Conservation (phyloP, 2,113 vertebrate genomes). For the Oreamnos americanus region DNA sequence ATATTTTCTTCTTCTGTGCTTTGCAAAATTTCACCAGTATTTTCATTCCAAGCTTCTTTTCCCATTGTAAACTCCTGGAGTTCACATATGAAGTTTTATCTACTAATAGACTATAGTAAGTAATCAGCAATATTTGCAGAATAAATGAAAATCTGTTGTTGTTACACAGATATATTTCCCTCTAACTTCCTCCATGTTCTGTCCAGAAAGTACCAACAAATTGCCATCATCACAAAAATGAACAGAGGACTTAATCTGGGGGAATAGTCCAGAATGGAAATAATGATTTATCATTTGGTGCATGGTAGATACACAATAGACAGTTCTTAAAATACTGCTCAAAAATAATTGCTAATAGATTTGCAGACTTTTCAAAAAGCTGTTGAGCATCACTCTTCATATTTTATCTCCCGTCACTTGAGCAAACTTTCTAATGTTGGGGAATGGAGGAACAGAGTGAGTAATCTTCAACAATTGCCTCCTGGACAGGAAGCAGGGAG, state of each 20-base stretch:
- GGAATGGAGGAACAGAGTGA: neutral
- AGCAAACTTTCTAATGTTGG: too few relatives aligned
- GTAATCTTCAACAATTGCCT: neutral
- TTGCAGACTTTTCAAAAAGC: neutral
- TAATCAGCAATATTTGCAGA: neutral
- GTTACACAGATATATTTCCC: neutral
- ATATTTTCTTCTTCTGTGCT: neutral
- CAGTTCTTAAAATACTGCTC: neutral
- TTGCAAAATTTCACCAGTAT: neutral
- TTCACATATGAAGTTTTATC: neutral
- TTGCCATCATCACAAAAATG: neutral
- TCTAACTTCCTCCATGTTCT: neutral
- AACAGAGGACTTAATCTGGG: neutral
- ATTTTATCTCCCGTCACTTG: neutral
- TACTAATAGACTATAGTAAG: neutral
- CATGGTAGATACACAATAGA: neutral
- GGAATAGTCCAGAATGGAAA: neutral
- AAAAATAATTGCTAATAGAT: neutral
- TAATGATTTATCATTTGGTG: neutral
- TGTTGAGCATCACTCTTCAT: neutral
- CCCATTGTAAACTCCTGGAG: neutral
- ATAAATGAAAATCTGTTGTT: neutral
- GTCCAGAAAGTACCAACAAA: neutral
- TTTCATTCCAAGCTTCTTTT: neutral
- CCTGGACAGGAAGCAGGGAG: neutral